Evolutionary conservation across 2,797 vertebrate genomes (phyloP).

Genomic region (Tarsius wallacei): DNA sequence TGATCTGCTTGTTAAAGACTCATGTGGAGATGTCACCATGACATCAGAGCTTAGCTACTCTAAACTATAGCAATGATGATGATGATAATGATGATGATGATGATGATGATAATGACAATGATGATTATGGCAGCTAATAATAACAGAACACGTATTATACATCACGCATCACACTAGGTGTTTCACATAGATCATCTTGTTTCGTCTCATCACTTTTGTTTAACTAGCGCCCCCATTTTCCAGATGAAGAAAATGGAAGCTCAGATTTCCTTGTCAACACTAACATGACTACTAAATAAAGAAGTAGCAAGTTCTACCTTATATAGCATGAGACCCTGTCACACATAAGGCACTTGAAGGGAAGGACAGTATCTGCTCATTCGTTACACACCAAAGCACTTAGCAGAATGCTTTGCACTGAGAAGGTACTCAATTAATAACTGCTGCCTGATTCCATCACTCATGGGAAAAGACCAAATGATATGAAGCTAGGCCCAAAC

Average conservation of each 20-base stretch:
- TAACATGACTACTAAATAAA: not conserved
- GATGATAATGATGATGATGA: not conserved
- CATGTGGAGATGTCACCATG: not conserved
- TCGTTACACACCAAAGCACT: not conserved
- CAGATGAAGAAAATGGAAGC: not conserved
- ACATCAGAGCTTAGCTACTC: not conserved
- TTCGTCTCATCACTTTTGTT: not conserved
- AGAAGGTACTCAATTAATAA: not conserved
- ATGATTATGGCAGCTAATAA: not conserved
- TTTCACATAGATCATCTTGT: not conserved
- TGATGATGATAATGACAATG: not conserved
- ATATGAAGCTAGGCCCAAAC: not conserved
- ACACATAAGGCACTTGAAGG: not conserved
- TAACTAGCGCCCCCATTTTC: not conserved
- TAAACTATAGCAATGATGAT: not conserved
- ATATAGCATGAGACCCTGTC: not conserved
- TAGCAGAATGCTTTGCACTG: not conserved
- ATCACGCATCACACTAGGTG: not conserved
- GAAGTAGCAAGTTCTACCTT: not conserved
- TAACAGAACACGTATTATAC: not conserved
- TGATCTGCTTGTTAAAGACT: conserved; percentile 6
- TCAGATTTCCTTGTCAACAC: not conserved
- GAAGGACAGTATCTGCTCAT: not conserved
- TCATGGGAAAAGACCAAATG: not conserved
- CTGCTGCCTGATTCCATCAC: not conserved